Base-by-base conservation (phyloP, 2,113 vertebrate genomes). In the Aphelocoma coerulescens region DNA sequence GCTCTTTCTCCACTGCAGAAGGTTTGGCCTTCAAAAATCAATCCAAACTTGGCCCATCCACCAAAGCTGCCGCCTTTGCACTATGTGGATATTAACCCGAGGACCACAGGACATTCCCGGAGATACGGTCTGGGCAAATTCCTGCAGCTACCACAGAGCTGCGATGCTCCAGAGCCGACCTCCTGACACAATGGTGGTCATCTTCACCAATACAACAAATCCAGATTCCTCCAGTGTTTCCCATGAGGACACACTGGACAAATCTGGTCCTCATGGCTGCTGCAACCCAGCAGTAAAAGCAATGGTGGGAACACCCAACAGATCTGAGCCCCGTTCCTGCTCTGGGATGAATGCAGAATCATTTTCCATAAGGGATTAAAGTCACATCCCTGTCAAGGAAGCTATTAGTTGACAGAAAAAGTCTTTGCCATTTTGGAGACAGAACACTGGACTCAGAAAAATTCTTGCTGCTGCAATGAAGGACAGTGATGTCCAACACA, bases 31-130 rank as follows among this genome's bases (percentile, higher is more conserved):
- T 58, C 73, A 69, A 68, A 71, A 66, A 48, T 30, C 63, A 80
- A 43, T 24, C 39, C 54, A 74, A 91, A 69, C 24, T 28, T 16
- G 13, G 74, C 19, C 33, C 18, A 62, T 30, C n/a, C 67, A 46
- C n/a, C 52, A 62, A 76, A 85, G 41, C 16, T 0, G 0, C 35
- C 2, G 2, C 39, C 75, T 39, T 76, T 68, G 39, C 13, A 27
- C n/a, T 55, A 6, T 4, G 5, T 10, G 10, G 19, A 48, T 16
- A 79, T 14, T 65, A 89, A 52, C 15, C 30, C 27, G n/a, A 68
- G 26, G 43, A 71, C 15, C n/a, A 91, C n/a, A 52, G 30, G 18
- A 59, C 35, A 61, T 28, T n/a, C 5, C 19, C 2, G 77, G 61
- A 86, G 10, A 43, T 7, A 63, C 3, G 16, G 9, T 82, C 66